phyloP scores from a whole-genome alignment of 2,797 vertebrate species.

The Sitta carolinensis region DNA sequence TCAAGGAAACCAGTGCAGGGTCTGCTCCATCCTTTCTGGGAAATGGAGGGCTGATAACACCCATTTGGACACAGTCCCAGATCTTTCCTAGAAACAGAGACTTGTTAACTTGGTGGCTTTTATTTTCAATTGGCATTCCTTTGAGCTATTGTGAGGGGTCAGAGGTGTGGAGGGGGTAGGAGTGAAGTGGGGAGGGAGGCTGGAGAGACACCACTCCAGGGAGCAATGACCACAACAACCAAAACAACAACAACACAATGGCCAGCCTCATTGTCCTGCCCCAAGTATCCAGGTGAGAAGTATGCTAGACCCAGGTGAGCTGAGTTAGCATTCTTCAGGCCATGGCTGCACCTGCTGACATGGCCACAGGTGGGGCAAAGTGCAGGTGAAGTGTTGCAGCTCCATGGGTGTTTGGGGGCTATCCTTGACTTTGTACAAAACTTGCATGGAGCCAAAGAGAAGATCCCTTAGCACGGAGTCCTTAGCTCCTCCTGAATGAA shows the following conservation, averaged over 20 bases:
- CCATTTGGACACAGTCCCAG: slow-evolving; percentile 59
- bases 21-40: slow-evolving; percentile 44
- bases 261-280: background rate
- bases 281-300: background rate
- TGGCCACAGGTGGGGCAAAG: background rate
- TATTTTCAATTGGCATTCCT: background rate
- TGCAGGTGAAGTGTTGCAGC: background rate
- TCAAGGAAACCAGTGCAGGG: background rate
- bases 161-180: background rate
- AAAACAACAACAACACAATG: background rate
- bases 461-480: background rate
- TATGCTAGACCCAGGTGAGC: background rate
- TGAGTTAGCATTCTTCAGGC: background rate
- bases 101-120: slow-evolving; percentile 48
- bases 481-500: accelerated
- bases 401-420: accelerated
- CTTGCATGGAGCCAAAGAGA: accelerated
- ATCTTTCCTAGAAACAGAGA: slow-evolving; percentile 60
- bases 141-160: background rate
- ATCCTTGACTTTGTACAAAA: background rate
- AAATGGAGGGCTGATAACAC: background rate
- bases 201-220: background rate
- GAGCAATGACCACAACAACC: background rate
- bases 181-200: background rate
- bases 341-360: background rate